phyloP scores from a whole-genome alignment of 2,113 vertebrate genomes.

The Tyrannus savana region DNA sequence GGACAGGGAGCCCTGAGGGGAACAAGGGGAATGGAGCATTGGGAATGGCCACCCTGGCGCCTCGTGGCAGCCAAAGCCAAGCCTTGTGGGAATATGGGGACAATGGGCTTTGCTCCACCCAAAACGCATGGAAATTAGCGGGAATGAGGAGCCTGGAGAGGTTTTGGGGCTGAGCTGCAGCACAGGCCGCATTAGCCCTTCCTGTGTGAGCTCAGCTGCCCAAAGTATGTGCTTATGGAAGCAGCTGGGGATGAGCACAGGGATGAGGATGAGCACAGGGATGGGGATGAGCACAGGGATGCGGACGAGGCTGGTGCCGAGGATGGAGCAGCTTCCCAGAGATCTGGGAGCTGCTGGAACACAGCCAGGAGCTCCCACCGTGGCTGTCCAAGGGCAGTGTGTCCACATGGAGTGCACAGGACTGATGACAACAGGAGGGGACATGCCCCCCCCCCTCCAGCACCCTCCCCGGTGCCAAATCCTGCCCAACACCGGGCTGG shows the following conservation, averaged over 20 bases:
- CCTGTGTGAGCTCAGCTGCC: neutral
- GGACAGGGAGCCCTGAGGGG: neutral
- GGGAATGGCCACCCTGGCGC: neutral
- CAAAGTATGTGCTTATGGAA: neutral
- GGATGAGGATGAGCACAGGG: neutral
- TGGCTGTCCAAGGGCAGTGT: fast-evolving
- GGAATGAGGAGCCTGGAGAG: neutral
- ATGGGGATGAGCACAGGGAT: neutral
- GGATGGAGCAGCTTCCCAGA: neutral
- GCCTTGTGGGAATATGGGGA: fast-evolving
- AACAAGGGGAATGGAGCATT: neutral
- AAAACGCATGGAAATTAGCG: fast-evolving
- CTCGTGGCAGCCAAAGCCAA: fast-evolving
- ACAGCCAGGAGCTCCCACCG: fast-evolving
- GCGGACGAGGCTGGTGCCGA: fast-evolving
- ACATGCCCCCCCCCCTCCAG: neutral
- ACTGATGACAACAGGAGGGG: neutral
- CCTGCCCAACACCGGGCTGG: fast-evolving
- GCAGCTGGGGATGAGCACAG: neutral
- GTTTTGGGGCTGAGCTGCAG: neutral
- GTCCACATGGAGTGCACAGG: fast-evolving
- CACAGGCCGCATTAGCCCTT: neutral
- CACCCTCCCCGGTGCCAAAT: neutral
- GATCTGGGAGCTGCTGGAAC: neutral
- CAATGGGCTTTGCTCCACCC: fast-evolving